Evolutionary conservation across 1,140 invertebrate species (phyloP).

Genomic region (Pissodes strobi): DNA sequence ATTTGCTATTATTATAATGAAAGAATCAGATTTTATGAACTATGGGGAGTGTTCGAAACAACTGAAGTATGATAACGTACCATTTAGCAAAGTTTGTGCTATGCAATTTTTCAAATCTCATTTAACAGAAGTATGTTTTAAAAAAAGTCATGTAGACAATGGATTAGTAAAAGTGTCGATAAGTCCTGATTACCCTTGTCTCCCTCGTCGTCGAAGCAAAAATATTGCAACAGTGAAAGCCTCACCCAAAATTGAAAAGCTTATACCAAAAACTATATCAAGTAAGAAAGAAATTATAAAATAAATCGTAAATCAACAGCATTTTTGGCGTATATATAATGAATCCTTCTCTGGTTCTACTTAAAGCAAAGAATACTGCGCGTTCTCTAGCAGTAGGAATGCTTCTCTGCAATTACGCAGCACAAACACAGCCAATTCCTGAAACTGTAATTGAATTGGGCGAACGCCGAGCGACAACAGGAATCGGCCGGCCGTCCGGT

Average conservation of each 20-base stretch:
- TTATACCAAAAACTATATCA: neutral
- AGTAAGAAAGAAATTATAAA: constrained; percentile 4
- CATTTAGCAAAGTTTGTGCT: neutral
- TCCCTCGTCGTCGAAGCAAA: neutral
- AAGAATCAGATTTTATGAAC: too few species aligned
- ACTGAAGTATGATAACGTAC: constrained; percentile 4
- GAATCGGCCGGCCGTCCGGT: constrained; percentile 13
- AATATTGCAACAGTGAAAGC: neutral
- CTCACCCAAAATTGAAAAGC: neutral
- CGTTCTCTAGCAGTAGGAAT: too few species aligned
- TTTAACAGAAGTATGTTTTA: neutral
- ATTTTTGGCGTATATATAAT: too few species aligned
- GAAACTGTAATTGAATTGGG: constrained; percentile 13
- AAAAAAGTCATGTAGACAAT: constrained; percentile 9
- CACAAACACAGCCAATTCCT: constrained; percentile 16
- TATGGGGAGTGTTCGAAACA: constrained; percentile 7
- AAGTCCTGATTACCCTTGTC: too few species aligned
- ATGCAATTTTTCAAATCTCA: neutral
- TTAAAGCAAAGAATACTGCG: too few species aligned
- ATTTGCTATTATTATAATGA: neutral
- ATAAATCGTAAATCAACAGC: too few species aligned
- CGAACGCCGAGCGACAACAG: neutral
- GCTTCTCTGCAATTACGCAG: constrained; percentile 16
- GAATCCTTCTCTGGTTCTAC: too few species aligned
- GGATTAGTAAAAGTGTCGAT: constrained; percentile 2